Conservation (phyloP, 2,113 vertebrate genomes). For the Dolichallabes microphthalmus region DNA sequence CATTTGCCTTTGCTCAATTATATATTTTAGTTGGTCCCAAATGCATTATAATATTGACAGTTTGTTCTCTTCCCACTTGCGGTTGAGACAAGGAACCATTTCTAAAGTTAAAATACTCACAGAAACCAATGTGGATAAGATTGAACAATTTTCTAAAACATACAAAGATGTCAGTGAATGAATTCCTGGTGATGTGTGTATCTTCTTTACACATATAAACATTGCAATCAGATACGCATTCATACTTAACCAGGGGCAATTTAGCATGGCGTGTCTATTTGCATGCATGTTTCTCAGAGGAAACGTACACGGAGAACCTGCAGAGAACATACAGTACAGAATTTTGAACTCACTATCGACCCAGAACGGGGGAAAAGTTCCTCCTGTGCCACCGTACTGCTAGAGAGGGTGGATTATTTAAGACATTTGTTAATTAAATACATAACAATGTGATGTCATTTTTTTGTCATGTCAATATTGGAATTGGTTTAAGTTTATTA, state of each 20-base stretch:
- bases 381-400: not conserved
- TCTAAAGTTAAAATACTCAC: not conserved
- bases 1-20: slow-evolving; percentile 9
- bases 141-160: not conserved
- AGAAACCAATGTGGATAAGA: not conserved
- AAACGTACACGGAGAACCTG: not conserved
- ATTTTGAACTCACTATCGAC: not conserved
- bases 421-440: not conserved
- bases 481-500: not conserved
- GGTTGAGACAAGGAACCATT: not conserved
- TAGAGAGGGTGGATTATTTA: not conserved
- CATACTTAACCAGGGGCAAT: not conserved
- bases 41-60: not conserved
- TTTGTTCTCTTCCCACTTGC: not conserved
- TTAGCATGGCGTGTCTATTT: not conserved
- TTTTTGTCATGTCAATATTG: not conserved
- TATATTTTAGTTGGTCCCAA: not conserved
- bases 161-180: not conserved
- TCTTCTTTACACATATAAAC: not conserved
- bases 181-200: too few relatives aligned
- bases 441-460: not conserved
- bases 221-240: not conserved
- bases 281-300: not conserved
- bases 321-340: not conserved
- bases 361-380: not conserved